These are phyloP conservation scores for Apamea epomidion DNA, from an alignment of 2,888 invertebrate species.

Conservation along the genomic window DNA sequence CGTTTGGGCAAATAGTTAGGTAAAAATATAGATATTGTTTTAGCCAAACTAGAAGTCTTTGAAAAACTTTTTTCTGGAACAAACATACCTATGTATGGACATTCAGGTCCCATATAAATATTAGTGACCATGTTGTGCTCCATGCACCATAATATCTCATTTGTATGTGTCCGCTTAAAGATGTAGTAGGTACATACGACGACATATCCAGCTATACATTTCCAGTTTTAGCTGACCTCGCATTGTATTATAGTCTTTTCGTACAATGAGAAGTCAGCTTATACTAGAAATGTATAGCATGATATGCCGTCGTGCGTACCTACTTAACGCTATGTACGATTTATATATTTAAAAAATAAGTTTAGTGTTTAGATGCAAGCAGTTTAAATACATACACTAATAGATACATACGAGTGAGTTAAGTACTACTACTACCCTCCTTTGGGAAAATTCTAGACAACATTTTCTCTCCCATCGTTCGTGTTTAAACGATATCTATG, in stretches of 20 bases:
- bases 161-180: background rate
- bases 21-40: background rate
- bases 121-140: background rate
- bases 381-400: background rate
- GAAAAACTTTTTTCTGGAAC: background rate
- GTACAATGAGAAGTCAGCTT: too few species aligned
- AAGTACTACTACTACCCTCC: background rate
- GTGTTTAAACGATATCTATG: background rate
- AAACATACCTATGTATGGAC: too few species aligned
- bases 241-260: too few species aligned
- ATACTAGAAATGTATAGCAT: too few species aligned
- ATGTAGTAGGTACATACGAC: too few species aligned
- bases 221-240: too few species aligned
- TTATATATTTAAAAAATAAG: background rate
- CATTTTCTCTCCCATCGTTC: background rate
- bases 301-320: background rate
- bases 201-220: too few species aligned
- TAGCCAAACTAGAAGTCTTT: background rate
- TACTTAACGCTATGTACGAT: background rate
- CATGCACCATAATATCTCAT: conserved; percentile 3
- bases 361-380: background rate
- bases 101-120: background rate
- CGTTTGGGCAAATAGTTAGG: background rate
- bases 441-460: background rate
- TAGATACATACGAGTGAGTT: background rate